Percentiles rank a stretch among this genome's conserved stretches.
phyloP scores from a whole-genome alignment of 2,888 invertebrate species.

The Anthoptus insignis region DNA sequence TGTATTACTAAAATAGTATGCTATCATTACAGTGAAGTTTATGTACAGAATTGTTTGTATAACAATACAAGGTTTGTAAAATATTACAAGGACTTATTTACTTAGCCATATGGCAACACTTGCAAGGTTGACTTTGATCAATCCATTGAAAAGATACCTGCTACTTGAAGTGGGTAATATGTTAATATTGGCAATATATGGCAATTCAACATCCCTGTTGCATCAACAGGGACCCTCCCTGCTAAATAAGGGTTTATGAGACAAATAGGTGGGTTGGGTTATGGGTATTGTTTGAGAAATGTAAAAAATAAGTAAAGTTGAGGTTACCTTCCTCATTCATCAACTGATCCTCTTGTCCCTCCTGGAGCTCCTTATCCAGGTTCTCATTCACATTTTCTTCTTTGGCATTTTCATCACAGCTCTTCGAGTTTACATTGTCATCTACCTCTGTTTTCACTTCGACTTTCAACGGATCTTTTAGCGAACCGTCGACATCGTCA shows the following conservation, averaged over 20 bases:
- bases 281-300: neutral
- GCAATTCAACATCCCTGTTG: too few species aligned
- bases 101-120: neutral
- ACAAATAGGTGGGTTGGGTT: too few species aligned
- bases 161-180: neutral
- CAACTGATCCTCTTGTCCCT: conserved; percentile 50
- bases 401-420: conserved; percentile 85
- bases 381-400: conserved; percentile 68
- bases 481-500: conserved; percentile 61
- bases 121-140: neutral
- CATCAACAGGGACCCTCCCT: too few species aligned
- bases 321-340: conserved; percentile 48
- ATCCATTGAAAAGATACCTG: neutral
- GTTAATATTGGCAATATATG: too few species aligned
- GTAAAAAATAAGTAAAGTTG: neutral
- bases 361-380: conserved; percentile 56
- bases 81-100: neutral
- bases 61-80: neutral
- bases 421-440: conserved; percentile 63
- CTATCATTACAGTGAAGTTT: neutral
- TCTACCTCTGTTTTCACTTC: conserved; percentile 50
- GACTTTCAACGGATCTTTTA: conserved; percentile 55
- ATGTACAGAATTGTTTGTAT: neutral
- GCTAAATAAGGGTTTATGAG: too few species aligned
- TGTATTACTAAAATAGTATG: too few species aligned